Evolutionary conservation across 2,888 invertebrate species (phyloP), one percentile per base, ranked within the genome.

Genomic region (Lagria hirta): DNA sequence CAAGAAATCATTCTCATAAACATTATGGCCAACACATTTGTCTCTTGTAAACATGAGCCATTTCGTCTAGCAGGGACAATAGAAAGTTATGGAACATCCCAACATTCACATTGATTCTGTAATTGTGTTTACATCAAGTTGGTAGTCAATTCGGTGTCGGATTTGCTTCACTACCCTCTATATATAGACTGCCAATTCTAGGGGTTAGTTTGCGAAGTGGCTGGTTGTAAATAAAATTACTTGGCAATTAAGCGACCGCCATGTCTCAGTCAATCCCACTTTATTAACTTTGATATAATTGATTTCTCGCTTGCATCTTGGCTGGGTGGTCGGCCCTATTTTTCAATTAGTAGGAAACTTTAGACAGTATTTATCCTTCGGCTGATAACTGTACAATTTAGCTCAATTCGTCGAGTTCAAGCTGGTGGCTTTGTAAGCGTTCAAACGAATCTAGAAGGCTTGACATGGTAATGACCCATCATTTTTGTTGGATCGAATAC

Each of bases 61-160:
- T 60, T 57, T n/a, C n/a, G n/a, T n/a, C n/a, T n/a, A n/a, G n/a
- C 54, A 49, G 54, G 54, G 52, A 55, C 59, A 55, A 55, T 58
- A 53, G 54, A 52, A 52, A 60, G 60, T 61, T 60, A 60, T 60
- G 57, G 55, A 49, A 49, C 54, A 54, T 52, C 59, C 56, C 55
- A 32, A 26, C 38, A 58, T 59, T 57, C 58, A 52, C 62, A 62
- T 62, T 57, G 56, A 60, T 60, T 58, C 55, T 42, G 57, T 61
- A 62, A 62, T 62, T 60, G 62, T 60, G 60, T 62, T 62, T 62
- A 58, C 60, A 60, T 61, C 62, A 58, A 55, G 54, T 42, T 29
- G 24, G 17, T 28, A 36, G 41, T 37, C 34, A 33, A 36, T 42
- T 42, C 42, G 48, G 26, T 38, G 51, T 50, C 54, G 48, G 45